phyloP scores from a whole-genome alignment of 2,888 invertebrate species.

The Choreutis nemorana region DNA sequence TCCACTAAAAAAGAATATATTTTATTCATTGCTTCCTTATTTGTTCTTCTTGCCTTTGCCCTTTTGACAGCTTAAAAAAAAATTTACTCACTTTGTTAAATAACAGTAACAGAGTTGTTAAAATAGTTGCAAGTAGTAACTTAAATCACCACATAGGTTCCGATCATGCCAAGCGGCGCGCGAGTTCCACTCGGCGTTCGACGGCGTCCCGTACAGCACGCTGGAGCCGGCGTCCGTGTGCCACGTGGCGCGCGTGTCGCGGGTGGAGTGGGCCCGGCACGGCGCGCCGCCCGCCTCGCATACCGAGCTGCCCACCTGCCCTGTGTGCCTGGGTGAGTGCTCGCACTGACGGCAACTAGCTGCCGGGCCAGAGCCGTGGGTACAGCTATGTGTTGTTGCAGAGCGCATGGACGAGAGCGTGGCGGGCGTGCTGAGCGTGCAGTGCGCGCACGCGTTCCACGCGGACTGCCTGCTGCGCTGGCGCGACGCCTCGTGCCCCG shows the following conservation, averaged over 20 bases:
- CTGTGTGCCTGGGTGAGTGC: constrained; percentile 79
- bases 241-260: constrained; percentile 94
- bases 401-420: constrained; percentile 99
- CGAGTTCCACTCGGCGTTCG: constrained; percentile 92
- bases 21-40: too few relatives aligned
- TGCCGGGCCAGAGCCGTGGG: background rate
- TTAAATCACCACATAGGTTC: constrained; percentile 69
- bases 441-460: constrained; percentile 99
- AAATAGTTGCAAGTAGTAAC: too few relatives aligned
- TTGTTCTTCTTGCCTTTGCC: too few relatives aligned
- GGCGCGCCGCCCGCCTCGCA: constrained; percentile 76
- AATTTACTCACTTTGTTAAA: too few relatives aligned
- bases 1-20: too few relatives aligned
- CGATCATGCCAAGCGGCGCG: constrained; percentile 80
- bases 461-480: constrained; percentile 94
- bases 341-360: background rate
- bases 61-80: too few relatives aligned
- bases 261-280: constrained; percentile 85
- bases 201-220: constrained; percentile 92
- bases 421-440: constrained; percentile 94
- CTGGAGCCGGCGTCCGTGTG: constrained; percentile 92
- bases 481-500: constrained; percentile 97
- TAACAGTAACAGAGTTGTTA: too few relatives aligned
- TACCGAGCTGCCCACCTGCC: constrained; percentile 96
- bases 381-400: constrained; percentile 10